Percentiles rank a stretch among this genome's conserved stretches.
phyloP scores from a whole-genome alignment of 2,888 invertebrate genomes.

The Tipula helvola region DNA sequence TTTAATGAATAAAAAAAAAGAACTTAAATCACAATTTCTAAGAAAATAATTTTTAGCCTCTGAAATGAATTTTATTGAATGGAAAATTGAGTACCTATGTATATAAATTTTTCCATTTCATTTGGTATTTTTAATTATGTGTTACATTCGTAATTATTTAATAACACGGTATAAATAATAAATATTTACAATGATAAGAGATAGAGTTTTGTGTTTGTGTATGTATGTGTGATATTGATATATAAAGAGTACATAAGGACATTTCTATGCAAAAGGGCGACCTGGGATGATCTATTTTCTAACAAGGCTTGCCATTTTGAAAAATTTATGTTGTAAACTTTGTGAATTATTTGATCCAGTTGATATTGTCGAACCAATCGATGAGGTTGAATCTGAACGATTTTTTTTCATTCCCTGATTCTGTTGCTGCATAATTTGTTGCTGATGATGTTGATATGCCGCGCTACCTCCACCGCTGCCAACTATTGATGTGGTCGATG shows the following conservation, averaged over 20 bases:
- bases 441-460: neutral
- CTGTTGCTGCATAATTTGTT: conserved; percentile 10
- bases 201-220: neutral
- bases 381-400: neutral
- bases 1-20: neutral
- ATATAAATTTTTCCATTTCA: neutral
- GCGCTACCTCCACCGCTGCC: neutral
- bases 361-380: conserved; percentile 9
- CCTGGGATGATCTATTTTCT: conserved; percentile 15
- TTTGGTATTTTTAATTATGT: neutral
- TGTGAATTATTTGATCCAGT: conserved; percentile 8
- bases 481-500: neutral
- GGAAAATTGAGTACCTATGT: neutral
- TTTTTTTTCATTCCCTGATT: neutral
- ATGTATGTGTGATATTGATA: neutral
- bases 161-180: neutral
- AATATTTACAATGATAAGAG: neutral
- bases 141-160: neutral
- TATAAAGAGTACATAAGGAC: neutral
- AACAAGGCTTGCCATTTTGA: conserved; percentile 20
- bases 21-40: neutral
- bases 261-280: neutral
- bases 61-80: neutral
- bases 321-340: conserved; percentile 17
- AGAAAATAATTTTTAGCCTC: neutral